Evolutionary conservation across 2,113 vertebrate genomes (phyloP).

Genomic region (Brachirus orientalis): DNA sequence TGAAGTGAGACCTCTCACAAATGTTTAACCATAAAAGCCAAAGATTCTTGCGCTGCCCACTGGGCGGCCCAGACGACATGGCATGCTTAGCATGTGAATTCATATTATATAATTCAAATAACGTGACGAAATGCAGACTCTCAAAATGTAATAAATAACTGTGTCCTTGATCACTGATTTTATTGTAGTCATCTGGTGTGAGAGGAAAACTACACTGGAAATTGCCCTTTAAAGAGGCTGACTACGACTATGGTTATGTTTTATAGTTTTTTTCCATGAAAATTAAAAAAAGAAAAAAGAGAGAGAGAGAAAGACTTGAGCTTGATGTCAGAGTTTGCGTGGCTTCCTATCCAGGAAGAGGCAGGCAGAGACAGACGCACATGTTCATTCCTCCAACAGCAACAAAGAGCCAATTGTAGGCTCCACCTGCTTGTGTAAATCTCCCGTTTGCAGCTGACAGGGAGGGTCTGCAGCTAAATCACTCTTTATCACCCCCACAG

Average conservation of each 20-base stretch:
- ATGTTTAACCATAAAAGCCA: conserved; percentile 11
- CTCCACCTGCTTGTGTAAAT: conserved; percentile 78
- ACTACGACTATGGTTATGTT: conserved; percentile 23
- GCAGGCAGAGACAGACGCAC: conserved; percentile 68
- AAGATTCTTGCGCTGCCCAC: conserved; percentile 36
- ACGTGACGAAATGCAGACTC: conserved; percentile 18
- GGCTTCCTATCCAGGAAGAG: conserved; percentile 50
- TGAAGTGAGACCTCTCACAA: conserved; percentile 11
- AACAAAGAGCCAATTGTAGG: conserved; percentile 80
- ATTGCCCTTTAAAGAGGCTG: conserved; percentile 18
- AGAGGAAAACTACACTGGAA: conserved; percentile 6
- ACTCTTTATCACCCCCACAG: conserved; percentile 58
- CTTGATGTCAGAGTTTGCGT: conserved; percentile 54
- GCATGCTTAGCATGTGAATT: conserved; percentile 28
- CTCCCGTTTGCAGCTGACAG: conserved; percentile 64
- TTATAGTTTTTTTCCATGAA: conserved; percentile 56
- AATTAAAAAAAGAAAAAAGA: conserved; percentile 33
- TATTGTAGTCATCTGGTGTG: conserved; percentile 5
- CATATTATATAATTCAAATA: conserved; percentile 38
- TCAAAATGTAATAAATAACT: conserved; percentile 5
- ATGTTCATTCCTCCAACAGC: conserved; percentile 71
- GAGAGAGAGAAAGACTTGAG: conserved; percentile 40
- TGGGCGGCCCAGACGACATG: conserved; percentile 29
- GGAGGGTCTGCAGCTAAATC: conserved; percentile 67
- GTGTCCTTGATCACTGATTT: conserved; percentile 1